Percentiles rank a stretch among this genome's conserved stretches.
Evolutionary conservation across 2,113 vertebrate genomes (phyloP).

Genomic region (Nesogale talazaci): DNA sequence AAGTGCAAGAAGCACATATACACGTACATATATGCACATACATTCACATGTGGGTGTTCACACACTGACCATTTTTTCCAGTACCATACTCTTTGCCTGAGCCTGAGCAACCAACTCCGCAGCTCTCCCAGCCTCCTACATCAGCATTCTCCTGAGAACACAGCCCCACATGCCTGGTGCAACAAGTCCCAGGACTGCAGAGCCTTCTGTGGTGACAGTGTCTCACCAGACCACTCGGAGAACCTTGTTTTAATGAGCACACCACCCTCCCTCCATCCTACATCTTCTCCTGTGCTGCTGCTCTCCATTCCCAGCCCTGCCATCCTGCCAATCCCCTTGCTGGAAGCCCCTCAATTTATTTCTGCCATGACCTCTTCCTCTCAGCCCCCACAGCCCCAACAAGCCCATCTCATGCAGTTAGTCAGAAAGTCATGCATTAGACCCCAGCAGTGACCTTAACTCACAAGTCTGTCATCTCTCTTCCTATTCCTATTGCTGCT

Average conservation of each 20-base stretch:
- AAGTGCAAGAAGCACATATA: no score
- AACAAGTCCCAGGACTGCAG: background rate
- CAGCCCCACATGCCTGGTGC: background rate
- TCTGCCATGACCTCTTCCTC: background rate
- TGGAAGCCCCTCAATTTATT: background rate
- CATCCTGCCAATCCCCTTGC: background rate
- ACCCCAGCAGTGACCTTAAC: background rate
- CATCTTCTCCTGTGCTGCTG: background rate
- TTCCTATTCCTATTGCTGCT: no score
- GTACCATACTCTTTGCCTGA: slow-evolving; percentile 4
- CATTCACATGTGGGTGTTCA: background rate
- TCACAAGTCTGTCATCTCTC: accelerated
- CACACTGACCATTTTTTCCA: slow-evolving; percentile 38
- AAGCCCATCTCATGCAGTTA: no score
- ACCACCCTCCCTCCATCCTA: accelerated
- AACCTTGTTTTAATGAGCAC: background rate
- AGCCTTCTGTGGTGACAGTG: background rate
- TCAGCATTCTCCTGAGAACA: slow-evolving; percentile 40
- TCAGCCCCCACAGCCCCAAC: background rate
- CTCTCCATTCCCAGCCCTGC: accelerated
- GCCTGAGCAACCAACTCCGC: background rate
- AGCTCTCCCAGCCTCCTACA: slow-evolving; percentile 15
- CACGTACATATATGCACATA: background rate
- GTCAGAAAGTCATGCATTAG: background rate
- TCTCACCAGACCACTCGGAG: background rate